Base-by-base conservation (phyloP, 2,888 invertebrate species). In the Lydus trimaculatus region DNA sequence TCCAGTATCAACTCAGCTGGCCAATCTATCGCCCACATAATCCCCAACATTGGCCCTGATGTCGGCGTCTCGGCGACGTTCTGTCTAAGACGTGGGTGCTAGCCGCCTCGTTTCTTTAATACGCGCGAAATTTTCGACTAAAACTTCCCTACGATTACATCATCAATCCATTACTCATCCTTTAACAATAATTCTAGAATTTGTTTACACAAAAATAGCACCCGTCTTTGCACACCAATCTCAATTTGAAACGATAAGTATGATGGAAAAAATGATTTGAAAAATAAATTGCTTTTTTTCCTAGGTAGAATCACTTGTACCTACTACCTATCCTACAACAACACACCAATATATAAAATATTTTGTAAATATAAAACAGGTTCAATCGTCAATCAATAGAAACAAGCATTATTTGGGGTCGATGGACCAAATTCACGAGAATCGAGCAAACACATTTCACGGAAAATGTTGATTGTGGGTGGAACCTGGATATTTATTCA, bases 21-120 rank as follows among this genome's bases (percentile, higher is more conserved):
- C 31, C 60, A 60, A 60, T 68, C 64, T 64, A 70, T 56, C 66
- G 69, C 64, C 66, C 71, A 69, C 67, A 64, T 62, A 69, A 63
- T 64, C 67, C 61, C 65, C 64, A 64, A 66, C 69, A 69, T 71
- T 67, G 71, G 72, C 67, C 66, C 69, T 68, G 72, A 67, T 66
- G 68, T 70, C 70, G 68, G 60, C 72, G 67, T 66, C 66, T 52
- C 31, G 74, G 71, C 74, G 74, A 48, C 74, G 64, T 65, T 61
- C 39, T 66, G 72, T 74, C 74, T 74, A 72, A 71, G 67, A 72
- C 71, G 74, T 74, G 74, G 74, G 74, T 74, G 72, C 66, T 66
- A n/a, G n/a, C n/a, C 67, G 56, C 69, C 71, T 8, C 20, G 11
- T 20, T 72, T 72, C 72, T 67, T 72, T 70, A n/a, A 68, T 67